phyloP scores from a whole-genome alignment of 2,888 invertebrate genomes.

The Halocaridina rubra region DNA sequence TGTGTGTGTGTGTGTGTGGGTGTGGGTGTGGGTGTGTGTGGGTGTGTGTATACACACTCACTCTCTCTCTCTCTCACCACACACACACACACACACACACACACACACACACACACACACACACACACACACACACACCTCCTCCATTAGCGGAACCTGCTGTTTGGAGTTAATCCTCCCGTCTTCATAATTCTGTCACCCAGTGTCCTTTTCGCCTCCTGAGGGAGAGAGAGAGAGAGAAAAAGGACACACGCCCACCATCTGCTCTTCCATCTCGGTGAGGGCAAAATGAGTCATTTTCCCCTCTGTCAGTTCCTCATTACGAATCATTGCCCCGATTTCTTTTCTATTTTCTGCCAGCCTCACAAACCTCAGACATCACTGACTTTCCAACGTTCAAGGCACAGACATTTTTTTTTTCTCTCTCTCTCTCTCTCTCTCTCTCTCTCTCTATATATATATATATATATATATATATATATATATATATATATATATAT shows the following conservation, averaged over 20 bases:
- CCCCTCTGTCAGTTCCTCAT: background rate
- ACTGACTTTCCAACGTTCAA: background rate
- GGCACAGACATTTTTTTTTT: background rate
- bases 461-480: background rate
- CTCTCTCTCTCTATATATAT: background rate
- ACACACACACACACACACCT: background rate
- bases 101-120: conserved; percentile 1
- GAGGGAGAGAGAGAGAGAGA: too few relatives aligned
- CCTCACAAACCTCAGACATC: background rate
- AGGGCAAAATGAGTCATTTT: background rate
- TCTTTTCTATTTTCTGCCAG: background rate
- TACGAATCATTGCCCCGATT: background rate
- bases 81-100: background rate
- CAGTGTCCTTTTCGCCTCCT: background rate
- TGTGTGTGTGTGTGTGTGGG: too few relatives aligned
- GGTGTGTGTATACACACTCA: too few relatives aligned
- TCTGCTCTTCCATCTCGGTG: background rate
- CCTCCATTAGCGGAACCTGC: too few relatives aligned
- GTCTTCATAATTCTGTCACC: background rate
- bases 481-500: background rate
- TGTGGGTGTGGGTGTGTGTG: too few relatives aligned
- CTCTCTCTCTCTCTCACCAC: too few relatives aligned
- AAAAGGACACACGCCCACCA: background rate
- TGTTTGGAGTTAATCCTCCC: too few relatives aligned
- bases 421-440: background rate